Conservation (phyloP, 2,797 vertebrate genomes). For the Rhynchonycteris naso region DNA sequence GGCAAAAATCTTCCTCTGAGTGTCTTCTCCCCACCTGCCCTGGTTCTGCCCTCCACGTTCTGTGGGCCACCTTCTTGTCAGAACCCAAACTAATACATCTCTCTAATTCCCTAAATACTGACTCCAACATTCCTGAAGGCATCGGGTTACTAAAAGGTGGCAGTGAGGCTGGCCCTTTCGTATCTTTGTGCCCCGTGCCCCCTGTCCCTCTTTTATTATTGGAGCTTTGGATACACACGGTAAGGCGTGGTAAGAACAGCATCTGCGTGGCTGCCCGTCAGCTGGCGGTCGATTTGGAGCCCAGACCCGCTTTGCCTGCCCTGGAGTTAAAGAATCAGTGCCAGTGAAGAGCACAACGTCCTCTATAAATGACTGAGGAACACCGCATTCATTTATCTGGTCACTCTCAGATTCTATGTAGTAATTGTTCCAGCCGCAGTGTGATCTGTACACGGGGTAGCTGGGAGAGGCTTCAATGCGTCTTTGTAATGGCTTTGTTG, state of each 20-base stretch:
- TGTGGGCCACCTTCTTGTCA: conserved; percentile 5
- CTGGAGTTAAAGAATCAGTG: conserved; percentile 72
- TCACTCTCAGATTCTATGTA: conserved; percentile 73
- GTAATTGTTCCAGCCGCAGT: conserved; percentile 79
- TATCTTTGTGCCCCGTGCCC: conserved; percentile 37
- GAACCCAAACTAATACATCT: conserved; percentile 14
- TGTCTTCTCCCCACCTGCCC: accelerated
- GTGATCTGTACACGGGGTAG: conserved; percentile 79
- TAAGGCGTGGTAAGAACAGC: neutral
- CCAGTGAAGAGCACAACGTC: conserved; percentile 43
- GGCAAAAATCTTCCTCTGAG: neutral
- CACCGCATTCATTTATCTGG: conserved; percentile 59
- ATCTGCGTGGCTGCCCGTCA: neutral
- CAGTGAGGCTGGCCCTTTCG: neutral
- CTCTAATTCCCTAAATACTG: conserved; percentile 59
- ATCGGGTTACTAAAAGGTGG: conserved; percentile 24
- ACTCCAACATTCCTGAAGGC: conserved; percentile 60
- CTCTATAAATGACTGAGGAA: conserved; percentile 75
- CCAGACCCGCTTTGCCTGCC: neutral
- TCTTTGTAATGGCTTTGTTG: conserved; percentile 88
- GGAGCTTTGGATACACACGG: neutral
- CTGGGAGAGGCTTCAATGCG: conserved; percentile 83
- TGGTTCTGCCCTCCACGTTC: neutral
- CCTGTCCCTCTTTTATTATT: conserved; percentile 35
- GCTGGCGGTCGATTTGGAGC: neutral